These are phyloP conservation scores for Leptopterna dolabrata DNA, from an alignment of 2,888 invertebrate species.

Conservation along the genomic window DNA sequence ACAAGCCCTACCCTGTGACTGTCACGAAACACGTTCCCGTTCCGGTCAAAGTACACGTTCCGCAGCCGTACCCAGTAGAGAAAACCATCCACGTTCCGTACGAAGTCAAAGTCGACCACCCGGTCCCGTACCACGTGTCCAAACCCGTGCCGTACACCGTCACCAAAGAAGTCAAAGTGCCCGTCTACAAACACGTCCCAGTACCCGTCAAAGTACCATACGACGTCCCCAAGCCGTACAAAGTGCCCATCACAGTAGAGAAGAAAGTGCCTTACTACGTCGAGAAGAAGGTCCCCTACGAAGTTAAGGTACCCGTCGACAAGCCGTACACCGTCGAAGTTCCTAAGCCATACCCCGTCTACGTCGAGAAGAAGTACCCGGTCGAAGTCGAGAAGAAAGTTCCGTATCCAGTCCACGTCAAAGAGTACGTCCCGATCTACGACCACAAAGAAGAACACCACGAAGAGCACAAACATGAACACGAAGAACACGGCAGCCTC, in stretches of 20 bases:
- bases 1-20: conserved; percentile 54
- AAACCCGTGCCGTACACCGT: conserved; percentile 52
- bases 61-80: conserved; percentile 53
- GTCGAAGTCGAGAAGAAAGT: conserved; percentile 60
- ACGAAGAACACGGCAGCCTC: not conserved
- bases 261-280: conserved; percentile 58
- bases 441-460: conserved; percentile 58
- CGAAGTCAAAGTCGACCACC: conserved; percentile 57
- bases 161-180: conserved; percentile 43
- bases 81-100: conserved; percentile 58
- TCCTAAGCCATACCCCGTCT: conserved; percentile 58
- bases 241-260: conserved; percentile 59
- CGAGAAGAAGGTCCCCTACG: conserved; percentile 48
- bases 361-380: conserved; percentile 60
- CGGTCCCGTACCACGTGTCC: conserved; percentile 58
- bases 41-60: conserved; percentile 60
- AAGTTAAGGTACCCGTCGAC: conserved; percentile 54
- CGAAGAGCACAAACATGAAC: conserved; percentile 49
- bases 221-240: conserved; percentile 58
- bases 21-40: conserved; percentile 59
- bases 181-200: conserved; percentile 47
- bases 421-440: conserved; percentile 60
- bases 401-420: conserved; percentile 58
- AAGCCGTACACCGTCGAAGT: conserved; percentile 59
- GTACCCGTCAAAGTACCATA: conserved; percentile 60